Conservation (phyloP, 30 jellyfish, hydroid and myxozoan genomes). For the Nemopilema nomurai region DNA sequence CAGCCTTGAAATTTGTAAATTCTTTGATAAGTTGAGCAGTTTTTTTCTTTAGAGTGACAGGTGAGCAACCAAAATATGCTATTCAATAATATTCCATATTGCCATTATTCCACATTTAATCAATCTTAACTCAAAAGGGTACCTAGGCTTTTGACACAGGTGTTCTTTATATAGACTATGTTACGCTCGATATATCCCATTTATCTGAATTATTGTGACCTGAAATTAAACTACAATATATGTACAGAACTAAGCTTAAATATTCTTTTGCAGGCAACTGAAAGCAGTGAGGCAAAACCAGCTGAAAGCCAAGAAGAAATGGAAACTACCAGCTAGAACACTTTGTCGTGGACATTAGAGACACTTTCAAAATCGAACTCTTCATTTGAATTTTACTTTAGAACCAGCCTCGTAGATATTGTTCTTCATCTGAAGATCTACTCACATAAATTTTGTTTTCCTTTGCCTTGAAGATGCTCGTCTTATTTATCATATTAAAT, state of each 20-base stretch:
- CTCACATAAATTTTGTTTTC: neutral
- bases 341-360: neutral
- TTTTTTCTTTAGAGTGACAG: too few relatives aligned
- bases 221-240: too few relatives aligned
- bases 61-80: too few relatives aligned
- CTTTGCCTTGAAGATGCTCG: neutral
- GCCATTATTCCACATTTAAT: too few relatives aligned
- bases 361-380: neutral
- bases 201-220: neutral
- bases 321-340: slow-evolving; percentile 41
- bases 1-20: too few relatives aligned
- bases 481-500: too few relatives aligned
- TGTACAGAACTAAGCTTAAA: neutral
- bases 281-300: slow-evolving; percentile 34
- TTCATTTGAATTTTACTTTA: neutral
- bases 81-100: too few relatives aligned
- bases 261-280: slow-evolving; percentile 1
- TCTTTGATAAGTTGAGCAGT: too few relatives aligned
- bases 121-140: too few relatives aligned
- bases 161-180: neutral
- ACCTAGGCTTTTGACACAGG: neutral
- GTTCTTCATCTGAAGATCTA: neutral
- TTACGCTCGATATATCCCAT: neutral
- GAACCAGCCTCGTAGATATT: neutral
- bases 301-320: slow-evolving; percentile 40